Evolutionary conservation across 1,140 invertebrate genomes (phyloP).

Genomic region (Popillia japonica): DNA sequence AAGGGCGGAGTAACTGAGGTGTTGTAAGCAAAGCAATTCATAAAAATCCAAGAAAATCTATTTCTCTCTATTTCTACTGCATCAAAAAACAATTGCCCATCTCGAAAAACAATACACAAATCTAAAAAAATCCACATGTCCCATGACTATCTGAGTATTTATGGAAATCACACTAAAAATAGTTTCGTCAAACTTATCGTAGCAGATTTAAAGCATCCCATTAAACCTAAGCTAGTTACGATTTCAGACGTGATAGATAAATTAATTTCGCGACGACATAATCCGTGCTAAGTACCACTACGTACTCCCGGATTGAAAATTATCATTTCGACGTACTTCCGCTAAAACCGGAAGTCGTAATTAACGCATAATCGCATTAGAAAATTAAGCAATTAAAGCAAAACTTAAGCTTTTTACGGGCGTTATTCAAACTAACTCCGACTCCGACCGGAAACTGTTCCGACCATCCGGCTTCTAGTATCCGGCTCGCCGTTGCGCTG

Average conservation of each 20-base stretch:
- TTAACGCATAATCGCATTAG: constrained; percentile 8
- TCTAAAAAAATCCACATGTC: too few species aligned
- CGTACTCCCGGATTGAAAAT: background rate
- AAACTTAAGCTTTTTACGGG: constrained; percentile 6
- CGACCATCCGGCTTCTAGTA: background rate
- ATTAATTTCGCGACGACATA: background rate
- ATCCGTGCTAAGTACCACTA: background rate
- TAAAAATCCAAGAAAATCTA: too few species aligned
- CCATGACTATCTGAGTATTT: too few species aligned
- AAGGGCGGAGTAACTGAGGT: too few species aligned
- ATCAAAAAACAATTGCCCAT: too few species aligned
- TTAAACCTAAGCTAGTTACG: background rate
- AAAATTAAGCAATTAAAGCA: background rate
- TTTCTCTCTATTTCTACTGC: too few species aligned
- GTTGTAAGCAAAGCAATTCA: too few species aligned
- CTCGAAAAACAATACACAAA: too few species aligned
- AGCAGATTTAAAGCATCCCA: background rate
- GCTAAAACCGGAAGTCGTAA: background rate
- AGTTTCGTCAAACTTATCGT: too few species aligned
- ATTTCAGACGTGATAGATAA: background rate
- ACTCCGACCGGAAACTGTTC: background rate
- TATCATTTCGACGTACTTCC: background rate
- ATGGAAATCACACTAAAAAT: too few species aligned
- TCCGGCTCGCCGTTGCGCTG: background rate
- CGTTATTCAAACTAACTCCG: constrained; percentile 1